Conservation (phyloP, 2,113 vertebrate species). For the Xiphias gladius region DNA sequence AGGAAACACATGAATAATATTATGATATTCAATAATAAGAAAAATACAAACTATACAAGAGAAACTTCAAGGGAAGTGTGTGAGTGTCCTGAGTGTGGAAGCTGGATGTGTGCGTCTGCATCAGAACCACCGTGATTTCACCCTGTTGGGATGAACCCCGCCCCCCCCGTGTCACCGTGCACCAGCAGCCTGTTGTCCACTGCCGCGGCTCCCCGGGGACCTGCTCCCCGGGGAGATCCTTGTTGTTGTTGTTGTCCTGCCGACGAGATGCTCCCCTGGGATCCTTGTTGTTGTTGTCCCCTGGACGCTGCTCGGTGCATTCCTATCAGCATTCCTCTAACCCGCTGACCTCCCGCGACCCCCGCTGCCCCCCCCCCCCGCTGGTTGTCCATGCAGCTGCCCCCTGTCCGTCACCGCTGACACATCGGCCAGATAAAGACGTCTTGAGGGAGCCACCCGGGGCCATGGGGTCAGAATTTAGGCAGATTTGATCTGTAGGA, state of each 20-base stretch:
- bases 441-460: conserved; percentile 1
- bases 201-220: conserved; percentile 44
- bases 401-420: conserved; percentile 51
- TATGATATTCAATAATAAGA: background rate
- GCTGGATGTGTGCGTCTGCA: background rate
- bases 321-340: conserved; percentile 69
- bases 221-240: too few relatives aligned
- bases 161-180: background rate
- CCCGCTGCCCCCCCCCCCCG: conserved; percentile 9
- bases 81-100: background rate
- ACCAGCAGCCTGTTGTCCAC: conserved; percentile 9
- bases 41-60: background rate
- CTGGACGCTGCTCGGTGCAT: conserved; percentile 24
- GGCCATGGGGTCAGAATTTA: conserved; percentile 3
- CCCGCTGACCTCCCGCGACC: conserved; percentile 68
- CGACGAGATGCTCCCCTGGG: too few relatives aligned
- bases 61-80: background rate
- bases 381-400: conserved; percentile 63
- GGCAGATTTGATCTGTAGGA: background rate
- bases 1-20: too few relatives aligned
- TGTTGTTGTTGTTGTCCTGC: too few relatives aligned
- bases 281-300: too few relatives aligned
- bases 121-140: too few relatives aligned
- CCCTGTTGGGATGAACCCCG: too few relatives aligned
- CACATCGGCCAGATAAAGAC: conserved; percentile 31